phyloP scores from a whole-genome alignment of 2,113 vertebrate genomes.

The Pseudorectes ferrugineus region DNA sequence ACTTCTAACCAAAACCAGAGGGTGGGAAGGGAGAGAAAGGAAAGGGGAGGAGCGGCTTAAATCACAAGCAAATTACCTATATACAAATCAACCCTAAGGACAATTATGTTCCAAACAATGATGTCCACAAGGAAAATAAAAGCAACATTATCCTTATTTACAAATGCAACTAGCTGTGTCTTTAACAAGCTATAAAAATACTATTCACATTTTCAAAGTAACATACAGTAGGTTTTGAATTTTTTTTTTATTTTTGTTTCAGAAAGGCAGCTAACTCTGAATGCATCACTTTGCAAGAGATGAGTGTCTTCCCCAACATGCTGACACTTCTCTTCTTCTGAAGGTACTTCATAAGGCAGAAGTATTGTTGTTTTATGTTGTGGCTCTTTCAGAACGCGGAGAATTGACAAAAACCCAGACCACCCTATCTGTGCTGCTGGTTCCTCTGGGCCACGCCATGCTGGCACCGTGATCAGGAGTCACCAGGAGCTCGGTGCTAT shows the following conservation, averaged over 20 bases:
- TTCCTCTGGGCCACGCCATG: not conserved
- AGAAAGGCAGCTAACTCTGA: constrained; percentile 84
- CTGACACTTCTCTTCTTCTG: constrained; percentile 32
- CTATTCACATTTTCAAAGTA: constrained; percentile 98
- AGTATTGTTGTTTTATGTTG: not conserved
- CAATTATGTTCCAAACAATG: constrained; percentile 83
- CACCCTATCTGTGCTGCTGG: not conserved
- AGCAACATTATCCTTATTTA: constrained; percentile 85
- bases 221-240: constrained; percentile 81
- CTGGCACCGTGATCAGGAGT: fast-evolving
- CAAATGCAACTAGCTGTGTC: constrained; percentile 83
- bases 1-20: constrained; percentile 69
- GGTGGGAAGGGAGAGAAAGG: constrained; percentile 59
- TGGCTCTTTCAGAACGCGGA: not conserved
- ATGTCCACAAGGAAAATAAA: constrained; percentile 76
- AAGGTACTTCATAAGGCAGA: constrained; percentile 47
- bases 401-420: not conserved
- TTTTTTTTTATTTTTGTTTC: constrained; percentile 65
- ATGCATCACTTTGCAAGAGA: constrained; percentile 64
- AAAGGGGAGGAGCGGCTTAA: constrained; percentile 32
- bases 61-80: constrained; percentile 89
- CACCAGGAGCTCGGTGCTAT: not conserved
- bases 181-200: constrained; percentile 98
- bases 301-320: constrained; percentile 30
- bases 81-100: constrained; percentile 86